Evolutionary conservation across 2,113 vertebrate species (phyloP).

Genomic region (Pelodiscus sinensis): DNA sequence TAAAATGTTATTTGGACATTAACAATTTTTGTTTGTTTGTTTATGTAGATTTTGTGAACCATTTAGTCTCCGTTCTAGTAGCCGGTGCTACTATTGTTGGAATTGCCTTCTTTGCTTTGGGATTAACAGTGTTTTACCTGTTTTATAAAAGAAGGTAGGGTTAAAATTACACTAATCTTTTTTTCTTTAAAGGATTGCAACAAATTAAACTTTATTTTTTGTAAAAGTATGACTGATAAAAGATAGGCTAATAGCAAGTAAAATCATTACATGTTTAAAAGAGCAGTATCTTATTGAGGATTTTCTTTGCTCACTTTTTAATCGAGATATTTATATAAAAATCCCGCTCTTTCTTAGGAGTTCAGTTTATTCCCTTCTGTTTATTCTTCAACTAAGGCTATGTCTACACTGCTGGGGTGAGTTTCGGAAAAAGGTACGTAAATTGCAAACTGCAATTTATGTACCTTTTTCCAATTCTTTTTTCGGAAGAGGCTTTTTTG

Average conservation of each 20-base stretch:
- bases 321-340: neutral
- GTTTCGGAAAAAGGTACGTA: too few relatives aligned
- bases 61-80: constrained; percentile 56
- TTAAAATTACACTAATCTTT: neutral
- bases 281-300: neutral
- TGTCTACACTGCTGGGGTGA: too few relatives aligned
- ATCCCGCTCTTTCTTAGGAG: neutral
- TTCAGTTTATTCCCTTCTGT: neutral
- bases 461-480: too few relatives aligned
- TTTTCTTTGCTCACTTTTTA: neutral
- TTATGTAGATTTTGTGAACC: constrained; percentile 49
- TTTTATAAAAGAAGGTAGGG: constrained; percentile 65
- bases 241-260: neutral
- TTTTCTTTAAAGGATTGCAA: neutral
- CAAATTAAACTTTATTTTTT: neutral
- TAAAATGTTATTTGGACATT: neutral
- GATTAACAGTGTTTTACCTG: constrained; percentile 58
- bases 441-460: too few relatives aligned
- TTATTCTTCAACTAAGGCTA: neutral
- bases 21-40: constrained; percentile 45
- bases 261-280: neutral
- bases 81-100: constrained; percentile 42
- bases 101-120: constrained; percentile 57
- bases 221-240: neutral
- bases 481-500: too few relatives aligned